Percentiles rank a stretch among this genome's conserved stretches.
These are phyloP conservation scores for Micromesistius poutassou DNA, from an alignment of 2,797 vertebrate species.

Conservation along the genomic window DNA sequence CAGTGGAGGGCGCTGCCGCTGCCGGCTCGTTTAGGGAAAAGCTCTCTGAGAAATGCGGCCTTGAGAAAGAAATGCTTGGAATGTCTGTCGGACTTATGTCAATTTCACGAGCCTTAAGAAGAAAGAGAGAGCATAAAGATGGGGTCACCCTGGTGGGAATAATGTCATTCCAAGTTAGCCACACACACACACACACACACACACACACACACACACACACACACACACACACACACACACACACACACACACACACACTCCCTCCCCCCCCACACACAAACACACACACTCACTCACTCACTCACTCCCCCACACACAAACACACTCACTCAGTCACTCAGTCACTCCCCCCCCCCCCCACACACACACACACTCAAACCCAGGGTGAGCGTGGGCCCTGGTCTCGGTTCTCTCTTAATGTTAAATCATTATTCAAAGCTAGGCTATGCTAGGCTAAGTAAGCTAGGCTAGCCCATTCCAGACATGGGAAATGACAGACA, in stretches of 20 bases:
- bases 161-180: conserved; percentile 75
- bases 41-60: conserved; percentile 56
- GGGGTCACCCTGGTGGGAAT: conserved; percentile 73
- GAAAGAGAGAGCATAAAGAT: conserved; percentile 71
- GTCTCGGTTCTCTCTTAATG: background rate
- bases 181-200: conserved; percentile 53
- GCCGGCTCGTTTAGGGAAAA: conserved; percentile 38
- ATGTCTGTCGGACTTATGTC: conserved; percentile 79
- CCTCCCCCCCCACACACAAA: too few species aligned
- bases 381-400: background rate
- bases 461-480: conserved; percentile 1
- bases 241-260: too few species aligned
- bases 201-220: too few species aligned
- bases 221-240: too few species aligned
- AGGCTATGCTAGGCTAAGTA: background rate
- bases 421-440: background rate
- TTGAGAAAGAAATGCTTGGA: conserved; percentile 79
- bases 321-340: too few species aligned
- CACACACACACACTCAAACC: too few species aligned
- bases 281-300: too few species aligned
- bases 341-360: too few species aligned
- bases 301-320: too few species aligned
- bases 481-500: conserved; percentile 38
- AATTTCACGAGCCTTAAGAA: conserved; percentile 74
- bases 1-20: conserved; percentile 59